Conservation (phyloP, 2,888 invertebrate genomes). For the Lithophane semibrunnea region DNA sequence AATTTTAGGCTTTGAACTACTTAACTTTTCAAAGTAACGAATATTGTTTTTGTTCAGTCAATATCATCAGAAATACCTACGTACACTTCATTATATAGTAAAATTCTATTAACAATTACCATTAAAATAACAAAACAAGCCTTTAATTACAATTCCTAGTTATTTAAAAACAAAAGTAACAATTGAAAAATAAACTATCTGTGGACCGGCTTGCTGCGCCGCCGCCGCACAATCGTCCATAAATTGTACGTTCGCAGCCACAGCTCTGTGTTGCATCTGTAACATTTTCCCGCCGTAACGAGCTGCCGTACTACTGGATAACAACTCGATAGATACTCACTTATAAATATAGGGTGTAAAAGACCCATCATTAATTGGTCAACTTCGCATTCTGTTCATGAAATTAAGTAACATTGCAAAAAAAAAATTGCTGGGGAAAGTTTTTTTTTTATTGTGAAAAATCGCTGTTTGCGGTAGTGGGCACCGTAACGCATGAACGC, state of each 20-base stretch:
- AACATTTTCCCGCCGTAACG: slow-evolving; percentile 69
- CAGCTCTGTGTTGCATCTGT: slow-evolving; percentile 59
- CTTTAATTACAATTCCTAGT: slow-evolving; percentile 36
- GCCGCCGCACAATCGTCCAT: slow-evolving; percentile 70
- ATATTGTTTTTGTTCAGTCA: neutral
- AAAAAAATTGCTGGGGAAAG: no score
- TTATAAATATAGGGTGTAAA: neutral
- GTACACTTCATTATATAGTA: no score
- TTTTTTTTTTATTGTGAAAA: no score
- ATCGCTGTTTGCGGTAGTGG: no score
- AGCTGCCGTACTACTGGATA: slow-evolving; percentile 59
- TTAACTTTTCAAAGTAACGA: neutral
- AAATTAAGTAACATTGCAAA: no score
- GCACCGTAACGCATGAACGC: no score
- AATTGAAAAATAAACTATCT: slow-evolving; percentile 51
- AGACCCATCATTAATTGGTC: no score
- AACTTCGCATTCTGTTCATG: no score
- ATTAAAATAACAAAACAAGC: slow-evolving; percentile 27
- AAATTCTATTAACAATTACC: neutral
- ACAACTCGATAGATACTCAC: slow-evolving; percentile 48
- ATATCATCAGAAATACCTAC: neutral
- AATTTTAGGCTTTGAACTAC: neutral
- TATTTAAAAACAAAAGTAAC: slow-evolving; percentile 45
- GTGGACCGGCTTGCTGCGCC: slow-evolving; percentile 56
- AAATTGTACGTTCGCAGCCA: slow-evolving; percentile 66